These are phyloP conservation scores for Conus ventricosus DNA, from an alignment of 1,140 invertebrate genomes.

Conservation along the genomic window DNA sequence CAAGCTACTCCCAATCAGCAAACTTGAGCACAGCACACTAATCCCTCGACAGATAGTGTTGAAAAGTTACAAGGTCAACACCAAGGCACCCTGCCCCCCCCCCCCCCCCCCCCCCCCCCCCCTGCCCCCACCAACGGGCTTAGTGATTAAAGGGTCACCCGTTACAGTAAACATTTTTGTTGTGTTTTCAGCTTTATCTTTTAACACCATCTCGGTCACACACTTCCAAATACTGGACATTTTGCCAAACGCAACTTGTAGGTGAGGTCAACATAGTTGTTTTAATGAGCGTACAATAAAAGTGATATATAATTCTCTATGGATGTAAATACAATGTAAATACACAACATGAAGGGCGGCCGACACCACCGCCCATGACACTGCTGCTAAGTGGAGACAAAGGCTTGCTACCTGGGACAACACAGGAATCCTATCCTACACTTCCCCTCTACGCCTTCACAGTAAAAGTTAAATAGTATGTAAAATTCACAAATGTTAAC, in stretches of 20 bases:
- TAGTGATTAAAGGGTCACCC: too few relatives aligned
- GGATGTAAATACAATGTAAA: background rate
- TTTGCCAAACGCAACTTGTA: background rate
- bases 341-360: background rate
- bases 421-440: background rate
- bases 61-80: too few relatives aligned
- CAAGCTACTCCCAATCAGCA: too few relatives aligned
- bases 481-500: background rate
- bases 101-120: too few relatives aligned
- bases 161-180: too few relatives aligned
- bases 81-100: too few relatives aligned
- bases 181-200: too few relatives aligned
- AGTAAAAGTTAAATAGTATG: background rate
- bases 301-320: background rate
- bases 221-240: background rate
- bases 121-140: too few relatives aligned
- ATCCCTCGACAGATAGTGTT: too few relatives aligned
- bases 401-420: background rate
- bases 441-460: background rate
- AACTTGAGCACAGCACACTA: too few relatives aligned
- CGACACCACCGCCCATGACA: background rate
- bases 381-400: background rate
- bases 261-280: constrained; percentile 6
- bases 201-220: too few relatives aligned
- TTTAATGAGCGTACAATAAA: background rate